Evolutionary conservation across 2,113 vertebrate genomes (phyloP), one percentile per base, ranked within the genome.

Genomic region (Malaclemys terrapin): DNA sequence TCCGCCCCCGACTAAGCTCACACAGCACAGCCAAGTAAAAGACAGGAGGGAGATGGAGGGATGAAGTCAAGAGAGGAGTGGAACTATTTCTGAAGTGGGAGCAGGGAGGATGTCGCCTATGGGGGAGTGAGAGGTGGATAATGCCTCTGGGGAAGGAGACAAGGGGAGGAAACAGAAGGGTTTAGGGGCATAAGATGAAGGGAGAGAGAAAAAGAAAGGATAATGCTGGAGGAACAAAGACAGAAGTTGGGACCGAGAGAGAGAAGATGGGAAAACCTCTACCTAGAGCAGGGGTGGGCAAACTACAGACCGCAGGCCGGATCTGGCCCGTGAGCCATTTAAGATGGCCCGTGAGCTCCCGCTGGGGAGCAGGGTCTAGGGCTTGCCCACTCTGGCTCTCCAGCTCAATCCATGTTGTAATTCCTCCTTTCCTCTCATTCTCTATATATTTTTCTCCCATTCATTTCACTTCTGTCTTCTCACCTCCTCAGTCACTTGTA

Each of bases 401-500:
- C 53, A 54, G 53, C 53, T 22, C 56, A 6, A 1, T 4, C 17
- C 53, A 5, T 1, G 1, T 17, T 52, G 29, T 0, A 0, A 38
- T 1, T 47, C 79, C 47, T 22, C 24, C 4, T 56, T 24, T 42
- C n/a, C 14, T 29, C 50, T 72, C 35, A 27, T 50, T 31, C 8
- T 19, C 78, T 14, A 6, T 29, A 20, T 35, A 52, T 52, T 31
- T 50, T 50, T 31, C 79, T 80, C 50, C 50, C 49, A 53, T n/a
- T n/a, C 20, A 22, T n/a, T 80, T 80, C 9, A 35, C 17, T 80
- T n/a, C 9, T 50, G 29, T n/a, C 50, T n/a, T 80, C 31, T 52
- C 22, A 49, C 10, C 79, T 53, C 42, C 42, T 42, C 42, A 42
- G 42, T 42, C 42, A 42, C 42, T 42, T 42, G 42, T 42, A 42